Evolutionary conservation across 1,140 invertebrate genomes (phyloP).

Genomic region (Brachionus rubens): DNA sequence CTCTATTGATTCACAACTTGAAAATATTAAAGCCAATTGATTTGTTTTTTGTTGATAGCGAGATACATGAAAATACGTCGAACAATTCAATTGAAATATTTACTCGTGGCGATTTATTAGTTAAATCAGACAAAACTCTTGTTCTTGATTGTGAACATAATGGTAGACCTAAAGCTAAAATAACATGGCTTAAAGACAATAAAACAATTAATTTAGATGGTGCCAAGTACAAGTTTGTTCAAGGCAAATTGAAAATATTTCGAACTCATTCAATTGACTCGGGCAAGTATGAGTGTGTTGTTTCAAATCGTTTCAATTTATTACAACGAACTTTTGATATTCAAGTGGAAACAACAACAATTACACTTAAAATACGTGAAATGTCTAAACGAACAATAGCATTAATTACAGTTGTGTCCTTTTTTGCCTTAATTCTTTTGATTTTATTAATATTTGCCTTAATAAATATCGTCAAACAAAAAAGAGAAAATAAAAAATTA

Average conservation of each 20-base stretch:
- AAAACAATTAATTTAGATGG: neutral
- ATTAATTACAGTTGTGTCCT: neutral
- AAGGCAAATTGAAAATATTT: neutral
- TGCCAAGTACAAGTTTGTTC: neutral
- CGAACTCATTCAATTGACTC: constrained; percentile 37
- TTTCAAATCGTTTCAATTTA: neutral
- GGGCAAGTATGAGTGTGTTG: constrained; percentile 22
- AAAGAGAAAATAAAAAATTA: constrained; percentile 33
- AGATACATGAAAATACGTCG: neutral
- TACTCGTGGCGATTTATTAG: neutral
- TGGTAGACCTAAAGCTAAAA: constrained; percentile 6
- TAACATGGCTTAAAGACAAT: constrained; percentile 25
- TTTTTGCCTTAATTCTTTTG: neutral
- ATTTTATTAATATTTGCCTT: constrained; percentile 18
- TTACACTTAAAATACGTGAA: neutral
- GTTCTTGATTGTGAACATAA: neutral
- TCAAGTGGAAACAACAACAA: neutral
- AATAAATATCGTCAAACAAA: constrained; percentile 4
- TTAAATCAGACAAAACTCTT: constrained; percentile 25
- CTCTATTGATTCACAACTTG: neutral
- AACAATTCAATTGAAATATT: constrained; percentile 2
- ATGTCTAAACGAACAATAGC: constrained; percentile 1
- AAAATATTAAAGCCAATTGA: neutral
- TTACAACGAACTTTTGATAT: neutral
- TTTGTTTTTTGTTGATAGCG: constrained; percentile 4